phyloP scores from a whole-genome alignment of 1,140 invertebrate species.

The Elysia chlorotica region DNA sequence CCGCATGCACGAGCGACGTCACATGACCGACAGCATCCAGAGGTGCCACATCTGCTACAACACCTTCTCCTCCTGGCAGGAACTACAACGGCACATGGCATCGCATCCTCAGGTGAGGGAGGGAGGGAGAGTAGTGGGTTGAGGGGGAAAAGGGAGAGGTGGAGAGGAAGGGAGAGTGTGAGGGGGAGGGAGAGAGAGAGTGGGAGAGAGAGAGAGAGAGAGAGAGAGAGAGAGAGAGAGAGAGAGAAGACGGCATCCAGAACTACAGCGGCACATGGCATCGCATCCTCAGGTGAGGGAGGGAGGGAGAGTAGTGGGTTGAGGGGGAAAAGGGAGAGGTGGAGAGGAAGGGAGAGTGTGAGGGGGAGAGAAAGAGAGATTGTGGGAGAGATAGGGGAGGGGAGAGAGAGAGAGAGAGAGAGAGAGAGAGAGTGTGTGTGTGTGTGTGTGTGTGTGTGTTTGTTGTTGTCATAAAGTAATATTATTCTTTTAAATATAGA shows the following conservation, averaged over 20 bases:
- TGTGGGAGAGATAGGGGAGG: not conserved
- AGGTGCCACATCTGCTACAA: constrained; percentile 45
- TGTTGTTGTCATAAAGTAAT: no score
- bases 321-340: no score
- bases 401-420: not conserved
- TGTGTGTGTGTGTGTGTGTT: no score
- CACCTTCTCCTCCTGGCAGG: constrained; percentile 43
- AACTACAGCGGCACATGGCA: not conserved
- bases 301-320: no score
- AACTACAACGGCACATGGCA: constrained; percentile 42
- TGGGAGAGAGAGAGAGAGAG: not conserved
- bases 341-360: not conserved
- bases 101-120: constrained; percentile 39
- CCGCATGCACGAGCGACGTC: constrained; percentile 48
- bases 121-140: not conserved
- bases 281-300: constrained; percentile 37
- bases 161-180: not conserved
- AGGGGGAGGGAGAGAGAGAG: not conserved
- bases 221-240: not conserved
- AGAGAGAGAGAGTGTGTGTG: not conserved
- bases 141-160: not conserved
- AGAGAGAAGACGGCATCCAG: not conserved
- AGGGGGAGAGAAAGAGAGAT: not conserved
- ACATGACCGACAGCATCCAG: constrained; percentile 44
- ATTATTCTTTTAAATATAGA: no score